Percentiles rank a stretch among this genome's conserved stretches.
Conservation (phyloP, 1,140 invertebrate genomes). For the Agrilus planipennis region DNA sequence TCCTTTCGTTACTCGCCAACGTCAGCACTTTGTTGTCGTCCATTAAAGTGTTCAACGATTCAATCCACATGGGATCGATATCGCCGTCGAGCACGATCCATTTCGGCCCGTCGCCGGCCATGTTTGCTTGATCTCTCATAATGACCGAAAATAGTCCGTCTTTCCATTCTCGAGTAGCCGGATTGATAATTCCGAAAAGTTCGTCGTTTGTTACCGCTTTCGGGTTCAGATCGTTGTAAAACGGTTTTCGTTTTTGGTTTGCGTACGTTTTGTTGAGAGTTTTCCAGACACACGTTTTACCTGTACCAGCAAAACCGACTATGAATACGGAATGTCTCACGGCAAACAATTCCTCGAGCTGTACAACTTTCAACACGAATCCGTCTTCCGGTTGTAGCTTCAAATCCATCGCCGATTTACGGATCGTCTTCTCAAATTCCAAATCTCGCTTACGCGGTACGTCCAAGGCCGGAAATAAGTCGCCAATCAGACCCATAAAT, state of each 20-base stretch:
- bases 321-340: conserved; percentile 93
- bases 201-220: conserved; percentile 95
- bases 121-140: conserved; percentile 87
- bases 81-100: conserved; percentile 96
- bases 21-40: conserved; percentile 83
- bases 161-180: conserved; percentile 91
- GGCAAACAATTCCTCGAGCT: conserved; percentile 82
- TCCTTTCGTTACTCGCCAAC: conserved; percentile 86
- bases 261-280: conserved; percentile 72
- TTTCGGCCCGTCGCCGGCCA: conserved; percentile 74
- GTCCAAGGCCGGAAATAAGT: conserved; percentile 80
- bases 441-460: conserved; percentile 71
- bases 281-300: conserved; percentile 89
- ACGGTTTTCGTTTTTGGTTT: conserved; percentile 65
- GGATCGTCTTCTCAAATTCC: conserved; percentile 73
- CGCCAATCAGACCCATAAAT: conserved; percentile 84
- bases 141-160: conserved; percentile 88
- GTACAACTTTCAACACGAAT: conserved; percentile 80
- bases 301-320: conserved; percentile 83
- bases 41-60: conserved; percentile 82
- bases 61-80: conserved; percentile 97
- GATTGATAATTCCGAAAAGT: conserved; percentile 91
- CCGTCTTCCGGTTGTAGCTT: conserved; percentile 84
- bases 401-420: conserved; percentile 65
- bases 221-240: conserved; percentile 83